A percentile compares a stretch with the other conserved stretches of the same genome.
phyloP scores from a whole-genome alignment of 2,113 vertebrate genomes.

The Hypanus sabinus region DNA sequence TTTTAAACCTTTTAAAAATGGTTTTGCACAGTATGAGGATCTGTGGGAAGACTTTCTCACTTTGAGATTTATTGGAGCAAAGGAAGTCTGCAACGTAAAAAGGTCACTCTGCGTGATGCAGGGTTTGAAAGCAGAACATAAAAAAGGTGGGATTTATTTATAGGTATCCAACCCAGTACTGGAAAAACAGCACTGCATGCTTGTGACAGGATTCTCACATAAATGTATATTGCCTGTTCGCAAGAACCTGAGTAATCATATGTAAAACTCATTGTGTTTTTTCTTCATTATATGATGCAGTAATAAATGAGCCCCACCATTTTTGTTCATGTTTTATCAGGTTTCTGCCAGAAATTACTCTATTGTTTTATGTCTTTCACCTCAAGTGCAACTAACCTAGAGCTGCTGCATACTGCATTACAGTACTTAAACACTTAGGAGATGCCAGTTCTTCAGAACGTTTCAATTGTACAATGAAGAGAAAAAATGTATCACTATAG shows the following conservation, averaged over 20 bases:
- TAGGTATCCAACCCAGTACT: not conserved
- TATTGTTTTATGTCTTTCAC: no score
- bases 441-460: no score
- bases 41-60: not conserved
- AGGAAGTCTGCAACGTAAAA: not conserved
- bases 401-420: no score
- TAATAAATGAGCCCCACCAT: not conserved
- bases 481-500: no score
- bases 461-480: no score
- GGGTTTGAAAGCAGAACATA: not conserved
- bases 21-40: not conserved
- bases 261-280: not conserved
- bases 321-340: not conserved
- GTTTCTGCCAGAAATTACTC: not conserved
- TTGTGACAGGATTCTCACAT: not conserved
- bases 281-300: not conserved
- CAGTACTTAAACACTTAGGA: no score
- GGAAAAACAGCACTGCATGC: not conserved
- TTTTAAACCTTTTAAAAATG: not conserved
- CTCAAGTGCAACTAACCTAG: no score
- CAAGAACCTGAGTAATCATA: not conserved
- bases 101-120: not conserved
- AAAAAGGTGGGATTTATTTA: slow-evolving; percentile 16
- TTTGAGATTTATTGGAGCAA: not conserved
- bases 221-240: not conserved